Evolutionary conservation across 2,113 vertebrate genomes (phyloP).

Genomic region (Clupea harengus): DNA sequence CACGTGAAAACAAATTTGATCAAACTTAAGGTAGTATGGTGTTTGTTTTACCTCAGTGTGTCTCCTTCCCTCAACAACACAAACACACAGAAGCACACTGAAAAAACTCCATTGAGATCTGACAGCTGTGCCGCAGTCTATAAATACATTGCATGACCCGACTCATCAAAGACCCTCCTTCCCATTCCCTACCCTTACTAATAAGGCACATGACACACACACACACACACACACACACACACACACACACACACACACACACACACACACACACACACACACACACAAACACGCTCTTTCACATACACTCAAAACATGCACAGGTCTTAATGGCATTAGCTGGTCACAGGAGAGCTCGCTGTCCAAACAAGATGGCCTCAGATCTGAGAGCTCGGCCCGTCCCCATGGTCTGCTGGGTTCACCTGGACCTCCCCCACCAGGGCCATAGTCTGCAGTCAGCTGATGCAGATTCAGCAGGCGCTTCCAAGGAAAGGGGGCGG

Average conservation of each 20-base stretch:
- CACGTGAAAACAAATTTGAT: not conserved
- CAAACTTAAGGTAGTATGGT: not conserved
- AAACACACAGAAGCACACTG: not conserved
- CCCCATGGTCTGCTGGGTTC: not conserved
- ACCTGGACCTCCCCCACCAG: not conserved
- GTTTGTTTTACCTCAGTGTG: not conserved
- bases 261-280: not conserved
- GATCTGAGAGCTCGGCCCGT: not conserved
- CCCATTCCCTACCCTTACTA: slow-evolving; percentile 29
- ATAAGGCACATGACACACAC: slow-evolving; percentile 38
- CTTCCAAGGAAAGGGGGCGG: not conserved
- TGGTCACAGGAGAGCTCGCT: slow-evolving; percentile 31
- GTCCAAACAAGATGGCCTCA: slow-evolving; percentile 36
- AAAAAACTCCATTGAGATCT: not conserved
- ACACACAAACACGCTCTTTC: not conserved
- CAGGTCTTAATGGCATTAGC: slow-evolving; percentile 22
- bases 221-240: not conserved
- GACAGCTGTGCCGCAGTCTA: slow-evolving; percentile 41
- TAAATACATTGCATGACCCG: slow-evolving; percentile 37
- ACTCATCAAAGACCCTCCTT: slow-evolving; percentile 31
- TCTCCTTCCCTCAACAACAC: not conserved
- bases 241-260: not conserved
- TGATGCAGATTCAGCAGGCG: not conserved
- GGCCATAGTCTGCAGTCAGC: not conserved
- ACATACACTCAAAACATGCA: slow-evolving; percentile 11